phyloP scores from a whole-genome alignment of 1,140 invertebrate genomes.

The Trachymyrmex septentrionalis region DNA sequence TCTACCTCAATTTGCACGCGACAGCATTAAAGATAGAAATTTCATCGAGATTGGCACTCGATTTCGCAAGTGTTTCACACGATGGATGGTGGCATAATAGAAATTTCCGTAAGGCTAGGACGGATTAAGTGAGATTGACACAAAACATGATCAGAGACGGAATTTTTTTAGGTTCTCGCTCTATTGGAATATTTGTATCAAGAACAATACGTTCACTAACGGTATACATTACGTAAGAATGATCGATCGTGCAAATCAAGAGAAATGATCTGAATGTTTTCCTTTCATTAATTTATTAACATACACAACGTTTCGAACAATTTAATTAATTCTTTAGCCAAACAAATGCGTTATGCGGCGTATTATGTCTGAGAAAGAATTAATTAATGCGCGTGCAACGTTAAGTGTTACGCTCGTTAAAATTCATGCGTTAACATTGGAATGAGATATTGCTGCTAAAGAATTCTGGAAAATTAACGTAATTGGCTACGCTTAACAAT shows the following conservation, averaged over 20 bases:
- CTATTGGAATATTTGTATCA: background rate
- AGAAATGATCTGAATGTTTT: background rate
- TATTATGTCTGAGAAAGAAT: background rate
- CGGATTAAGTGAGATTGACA: slow-evolving; percentile 38
- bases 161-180: slow-evolving; percentile 10
- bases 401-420: slow-evolving; percentile 1
- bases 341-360: background rate
- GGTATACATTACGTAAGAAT: slow-evolving; percentile 3
- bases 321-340: too few relatives aligned
- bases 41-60: slow-evolving; percentile 35
- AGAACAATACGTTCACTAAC: background rate
- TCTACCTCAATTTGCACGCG: slow-evolving; percentile 1
- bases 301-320: too few relatives aligned
- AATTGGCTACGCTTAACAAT: slow-evolving; percentile 52
- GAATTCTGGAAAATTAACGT: slow-evolving; percentile 53
- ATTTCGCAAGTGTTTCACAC: slow-evolving; percentile 66
- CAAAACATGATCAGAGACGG: background rate
- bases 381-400: background rate
- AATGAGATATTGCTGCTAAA: background rate
- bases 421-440: background rate
- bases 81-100: slow-evolving; percentile 24
- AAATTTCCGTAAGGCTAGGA: slow-evolving; percentile 26
- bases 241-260: background rate
- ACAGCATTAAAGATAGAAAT: slow-evolving; percentile 33
- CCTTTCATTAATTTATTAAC: background rate